phyloP scores from a whole-genome alignment of 2,797 vertebrate species.

The Chloroceryle amazona region DNA sequence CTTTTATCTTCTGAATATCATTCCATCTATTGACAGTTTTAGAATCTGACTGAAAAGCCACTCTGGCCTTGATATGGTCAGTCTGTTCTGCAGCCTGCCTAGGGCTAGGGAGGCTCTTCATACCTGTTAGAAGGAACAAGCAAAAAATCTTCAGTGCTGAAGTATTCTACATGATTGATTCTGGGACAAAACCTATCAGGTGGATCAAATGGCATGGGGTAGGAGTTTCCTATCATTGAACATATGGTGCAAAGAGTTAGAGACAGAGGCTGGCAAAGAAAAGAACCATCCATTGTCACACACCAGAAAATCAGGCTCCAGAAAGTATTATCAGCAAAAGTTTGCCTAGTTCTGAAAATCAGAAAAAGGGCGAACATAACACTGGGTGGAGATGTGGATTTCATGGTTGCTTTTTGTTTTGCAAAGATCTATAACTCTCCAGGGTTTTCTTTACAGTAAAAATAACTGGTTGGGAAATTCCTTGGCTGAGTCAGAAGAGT shows the following conservation, averaged over 20 bases:
- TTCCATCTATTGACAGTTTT: background rate
- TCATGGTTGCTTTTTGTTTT: constrained; percentile 22
- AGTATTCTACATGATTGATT: background rate
- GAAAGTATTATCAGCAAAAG: background rate
- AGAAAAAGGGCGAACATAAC: constrained; percentile 29
- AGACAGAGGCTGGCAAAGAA: background rate
- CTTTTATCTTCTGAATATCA: background rate
- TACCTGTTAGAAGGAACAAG: background rate
- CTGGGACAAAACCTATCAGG: too few relatives aligned
- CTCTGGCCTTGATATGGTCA: background rate
- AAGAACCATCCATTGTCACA: background rate
- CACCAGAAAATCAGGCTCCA: background rate
- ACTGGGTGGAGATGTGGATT: background rate
- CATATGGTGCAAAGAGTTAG: background rate
- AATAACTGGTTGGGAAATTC: constrained; percentile 55
- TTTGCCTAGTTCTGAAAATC: background rate
- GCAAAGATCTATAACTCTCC: constrained; percentile 7
- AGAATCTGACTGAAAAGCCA: background rate
- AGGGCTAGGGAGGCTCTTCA: background rate
- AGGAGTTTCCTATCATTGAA: background rate
- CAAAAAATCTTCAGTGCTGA: background rate
- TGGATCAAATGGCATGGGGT: background rate
- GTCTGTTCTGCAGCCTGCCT: background rate
- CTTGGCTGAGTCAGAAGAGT: constrained; percentile 19
- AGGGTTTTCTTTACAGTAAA: constrained; percentile 49